phyloP scores from a whole-genome alignment of 1,140 invertebrate genomes.

The Proales similis region DNA sequence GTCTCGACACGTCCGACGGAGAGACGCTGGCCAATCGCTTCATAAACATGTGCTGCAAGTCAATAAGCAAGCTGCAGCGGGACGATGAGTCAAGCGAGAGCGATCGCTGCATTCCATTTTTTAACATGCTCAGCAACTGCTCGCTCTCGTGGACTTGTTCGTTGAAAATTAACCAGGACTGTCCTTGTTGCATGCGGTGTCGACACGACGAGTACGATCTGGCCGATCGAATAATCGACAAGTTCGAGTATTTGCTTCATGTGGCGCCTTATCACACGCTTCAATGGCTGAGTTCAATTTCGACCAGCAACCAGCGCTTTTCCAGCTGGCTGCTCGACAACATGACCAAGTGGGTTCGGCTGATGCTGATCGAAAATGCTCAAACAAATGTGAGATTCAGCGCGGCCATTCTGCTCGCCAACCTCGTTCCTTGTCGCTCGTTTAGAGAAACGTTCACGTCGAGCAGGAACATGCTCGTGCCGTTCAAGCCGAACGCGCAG shows the following conservation, averaged over 20 bases:
- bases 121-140: not conserved
- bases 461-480: slow-evolving; percentile 2
- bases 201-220: not conserved
- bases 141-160: no score
- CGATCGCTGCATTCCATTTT: slow-evolving; percentile 12
- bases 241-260: not conserved
- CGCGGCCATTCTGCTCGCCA: not conserved
- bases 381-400: slow-evolving; percentile 7
- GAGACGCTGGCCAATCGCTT: not conserved
- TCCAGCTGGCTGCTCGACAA: not conserved
- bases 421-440: not conserved
- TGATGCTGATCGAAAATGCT: not conserved
- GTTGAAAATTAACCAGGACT: not conserved
- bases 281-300: not conserved
- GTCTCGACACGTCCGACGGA: not conserved
- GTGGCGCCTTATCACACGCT: not conserved
- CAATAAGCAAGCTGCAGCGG: not conserved
- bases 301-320: not conserved
- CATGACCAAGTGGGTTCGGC: not conserved
- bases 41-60: slow-evolving; percentile 27
- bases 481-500: not conserved
- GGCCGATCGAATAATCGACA: not conserved
- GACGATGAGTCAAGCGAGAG: not conserved
- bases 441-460: slow-evolving; percentile 15
- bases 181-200: not conserved